These are phyloP conservation scores for Oreonectes daqikongensis DNA, from an alignment of 2,797 vertebrate genomes.

Conservation along the genomic window DNA sequence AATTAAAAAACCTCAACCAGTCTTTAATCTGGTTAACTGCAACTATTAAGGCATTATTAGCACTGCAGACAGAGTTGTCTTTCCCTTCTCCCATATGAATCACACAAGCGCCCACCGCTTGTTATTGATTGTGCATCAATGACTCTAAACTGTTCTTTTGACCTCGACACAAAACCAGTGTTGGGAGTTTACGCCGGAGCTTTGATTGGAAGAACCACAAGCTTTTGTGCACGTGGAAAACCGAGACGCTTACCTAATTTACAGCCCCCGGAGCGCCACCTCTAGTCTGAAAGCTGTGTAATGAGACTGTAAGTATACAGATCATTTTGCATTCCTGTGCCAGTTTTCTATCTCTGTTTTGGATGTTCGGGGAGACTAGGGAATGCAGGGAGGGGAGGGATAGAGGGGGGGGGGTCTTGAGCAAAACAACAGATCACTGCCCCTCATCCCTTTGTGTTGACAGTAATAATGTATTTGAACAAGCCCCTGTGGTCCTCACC, in stretches of 20 bases:
- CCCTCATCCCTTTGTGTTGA: conserved; percentile 77
- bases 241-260: conserved; percentile 2
- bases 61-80: neutral
- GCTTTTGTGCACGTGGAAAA: conserved; percentile 24
- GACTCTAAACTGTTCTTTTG: conserved; percentile 69
- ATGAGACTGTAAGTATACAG: conserved; percentile 53
- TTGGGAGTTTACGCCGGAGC: conserved; percentile 59
- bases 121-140: conserved; percentile 62
- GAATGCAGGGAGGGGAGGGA: conserved; percentile 37
- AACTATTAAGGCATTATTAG: neutral
- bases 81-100: conserved; percentile 54
- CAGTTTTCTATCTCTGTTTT: conserved; percentile 7
- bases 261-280: neutral
- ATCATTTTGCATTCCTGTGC: conserved; percentile 42
- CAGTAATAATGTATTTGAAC: conserved; percentile 71
- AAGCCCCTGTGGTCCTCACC: conserved; percentile 49
- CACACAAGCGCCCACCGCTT: neutral
- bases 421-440: conserved; percentile 74
- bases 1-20: neutral
- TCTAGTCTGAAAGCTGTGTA: conserved; percentile 37
- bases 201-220: conserved; percentile 53
- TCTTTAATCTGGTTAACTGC: conserved; percentile 12
- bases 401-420: conserved; percentile 70
- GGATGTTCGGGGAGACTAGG: conserved; percentile 29
- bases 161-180: conserved; percentile 52